phyloP scores from a whole-genome alignment of 2,888 invertebrate species.

The Clitarchus hookeri region DNA sequence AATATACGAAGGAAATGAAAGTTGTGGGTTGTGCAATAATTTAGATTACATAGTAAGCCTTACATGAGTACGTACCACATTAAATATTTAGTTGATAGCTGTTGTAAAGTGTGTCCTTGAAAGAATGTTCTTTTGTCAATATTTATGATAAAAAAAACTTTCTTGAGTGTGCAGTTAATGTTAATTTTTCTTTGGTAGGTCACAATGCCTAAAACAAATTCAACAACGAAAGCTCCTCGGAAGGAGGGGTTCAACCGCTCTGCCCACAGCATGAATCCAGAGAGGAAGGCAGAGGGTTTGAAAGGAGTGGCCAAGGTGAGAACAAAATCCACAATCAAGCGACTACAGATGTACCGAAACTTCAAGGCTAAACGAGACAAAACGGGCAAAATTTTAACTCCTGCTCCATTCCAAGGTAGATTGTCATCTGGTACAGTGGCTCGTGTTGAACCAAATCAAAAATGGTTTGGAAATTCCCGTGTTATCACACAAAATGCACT shows the following conservation, averaged over 20 bases:
- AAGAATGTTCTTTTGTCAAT: no score
- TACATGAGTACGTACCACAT: no score
- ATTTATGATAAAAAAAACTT: no score
- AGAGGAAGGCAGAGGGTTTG: slow-evolving; percentile 75
- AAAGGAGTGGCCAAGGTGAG: slow-evolving; percentile 85
- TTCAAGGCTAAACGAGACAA: slow-evolving; percentile 93
- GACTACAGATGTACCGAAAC: slow-evolving; percentile 97
- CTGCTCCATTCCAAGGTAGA: slow-evolving; percentile 95
- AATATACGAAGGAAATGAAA: no score
- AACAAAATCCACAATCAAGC: slow-evolving; percentile 91
- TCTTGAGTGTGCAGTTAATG: background rate
- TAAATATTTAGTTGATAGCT: no score
- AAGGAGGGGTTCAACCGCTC: slow-evolving; percentile 85
- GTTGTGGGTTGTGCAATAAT: no score
- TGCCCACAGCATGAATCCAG: slow-evolving; percentile 94
- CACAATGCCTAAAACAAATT: slow-evolving; percentile 77
- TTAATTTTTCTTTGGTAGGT: slow-evolving; percentile 21
- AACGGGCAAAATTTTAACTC: slow-evolving; percentile 85
- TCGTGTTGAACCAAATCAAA: slow-evolving; percentile 95
- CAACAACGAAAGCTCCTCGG: slow-evolving; percentile 73
- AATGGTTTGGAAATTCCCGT: slow-evolving; percentile 98
- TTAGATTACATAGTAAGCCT: no score
- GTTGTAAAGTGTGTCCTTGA: no score
- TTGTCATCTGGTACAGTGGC: slow-evolving; percentile 88
- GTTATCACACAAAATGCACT: slow-evolving; percentile 91